Conservation (phyloP, 92 coral and sea anemone species). For the Pocillopora grandis region DNA sequence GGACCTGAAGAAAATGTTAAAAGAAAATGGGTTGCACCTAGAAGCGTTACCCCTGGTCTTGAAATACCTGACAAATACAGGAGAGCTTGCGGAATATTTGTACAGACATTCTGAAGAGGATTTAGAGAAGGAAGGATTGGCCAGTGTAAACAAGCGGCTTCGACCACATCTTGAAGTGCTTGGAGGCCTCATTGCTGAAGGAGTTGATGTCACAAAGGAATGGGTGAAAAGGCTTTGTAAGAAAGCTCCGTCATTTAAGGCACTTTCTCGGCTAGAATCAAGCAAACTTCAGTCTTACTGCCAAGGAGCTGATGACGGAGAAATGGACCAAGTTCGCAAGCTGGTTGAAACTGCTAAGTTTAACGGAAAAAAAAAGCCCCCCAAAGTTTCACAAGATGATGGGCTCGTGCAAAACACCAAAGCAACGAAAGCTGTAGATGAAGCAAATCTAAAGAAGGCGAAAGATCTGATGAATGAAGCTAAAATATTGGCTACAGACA, state of each 20-base stretch:
- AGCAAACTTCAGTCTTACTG: slow-evolving; percentile 4
- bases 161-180: slow-evolving; percentile 47
- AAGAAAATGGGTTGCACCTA: slow-evolving; percentile 31
- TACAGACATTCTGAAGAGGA: not conserved
- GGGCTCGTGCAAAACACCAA: not conserved
- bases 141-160: slow-evolving; percentile 17
- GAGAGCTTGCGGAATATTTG: slow-evolving; percentile 34
- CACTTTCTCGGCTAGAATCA: slow-evolving; percentile 28
- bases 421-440: slow-evolving; percentile 12
- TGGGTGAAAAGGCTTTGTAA: slow-evolving; percentile 40
- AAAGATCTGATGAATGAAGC: slow-evolving; percentile 36
- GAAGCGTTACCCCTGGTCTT: slow-evolving; percentile 43
- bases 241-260: slow-evolving; percentile 29
- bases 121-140: slow-evolving; percentile 15
- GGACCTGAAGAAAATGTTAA: slow-evolving; percentile 33
- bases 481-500: slow-evolving; percentile 22
- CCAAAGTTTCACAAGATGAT: slow-evolving; percentile 14
- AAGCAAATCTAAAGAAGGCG: slow-evolving; percentile 39
- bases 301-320: slow-evolving; percentile 35
- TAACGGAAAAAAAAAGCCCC: not conserved
- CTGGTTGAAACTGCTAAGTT: slow-evolving; percentile 25
- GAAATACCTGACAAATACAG: slow-evolving; percentile 24
- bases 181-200: slow-evolving; percentile 28
- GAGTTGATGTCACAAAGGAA: slow-evolving; percentile 31
- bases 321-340: slow-evolving; percentile 26